Percentiles rank a stretch among this genome's conserved stretches.
Conservation (phyloP, 2,113 vertebrate species). For the Chloebia gouldiae region DNA sequence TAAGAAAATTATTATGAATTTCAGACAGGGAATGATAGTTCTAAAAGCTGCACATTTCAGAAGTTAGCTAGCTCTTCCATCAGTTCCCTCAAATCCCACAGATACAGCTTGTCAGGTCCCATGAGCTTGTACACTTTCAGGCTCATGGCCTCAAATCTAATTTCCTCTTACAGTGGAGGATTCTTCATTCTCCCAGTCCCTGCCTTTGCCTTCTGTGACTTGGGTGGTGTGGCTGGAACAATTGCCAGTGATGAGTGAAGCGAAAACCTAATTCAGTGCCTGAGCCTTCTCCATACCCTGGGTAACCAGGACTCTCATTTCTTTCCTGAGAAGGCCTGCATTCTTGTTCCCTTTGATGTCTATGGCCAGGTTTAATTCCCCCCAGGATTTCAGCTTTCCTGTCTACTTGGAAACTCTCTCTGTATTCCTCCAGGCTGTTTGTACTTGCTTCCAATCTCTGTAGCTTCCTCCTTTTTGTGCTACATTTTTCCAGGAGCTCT, state of each 20-base stretch:
- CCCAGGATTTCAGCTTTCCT: neutral
- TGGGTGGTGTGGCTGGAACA: neutral
- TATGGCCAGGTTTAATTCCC: neutral
- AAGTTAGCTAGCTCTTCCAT: neutral
- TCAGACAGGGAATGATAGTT: neutral
- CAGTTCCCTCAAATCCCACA: neutral
- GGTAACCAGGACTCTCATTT: neutral
- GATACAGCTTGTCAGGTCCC: neutral
- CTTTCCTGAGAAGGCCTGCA: neutral
- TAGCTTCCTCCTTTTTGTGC: neutral
- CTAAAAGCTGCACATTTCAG: neutral
- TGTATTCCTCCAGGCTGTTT: neutral
- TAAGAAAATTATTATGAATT: neutral
- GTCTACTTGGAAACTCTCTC: neutral
- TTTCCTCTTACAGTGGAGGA: neutral
- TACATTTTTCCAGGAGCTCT: neutral
- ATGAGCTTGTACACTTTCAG: neutral
- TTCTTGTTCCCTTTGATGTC: neutral
- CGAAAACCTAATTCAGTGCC: neutral
- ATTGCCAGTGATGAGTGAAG: neutral
- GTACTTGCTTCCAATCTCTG: neutral
- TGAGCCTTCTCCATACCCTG: neutral
- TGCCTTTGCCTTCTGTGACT: neutral
- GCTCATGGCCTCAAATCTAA: neutral
- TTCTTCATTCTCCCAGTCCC: neutral